phyloP scores from a whole-genome alignment of 2,113 vertebrate species.

The Laterallus jamaicensis region DNA sequence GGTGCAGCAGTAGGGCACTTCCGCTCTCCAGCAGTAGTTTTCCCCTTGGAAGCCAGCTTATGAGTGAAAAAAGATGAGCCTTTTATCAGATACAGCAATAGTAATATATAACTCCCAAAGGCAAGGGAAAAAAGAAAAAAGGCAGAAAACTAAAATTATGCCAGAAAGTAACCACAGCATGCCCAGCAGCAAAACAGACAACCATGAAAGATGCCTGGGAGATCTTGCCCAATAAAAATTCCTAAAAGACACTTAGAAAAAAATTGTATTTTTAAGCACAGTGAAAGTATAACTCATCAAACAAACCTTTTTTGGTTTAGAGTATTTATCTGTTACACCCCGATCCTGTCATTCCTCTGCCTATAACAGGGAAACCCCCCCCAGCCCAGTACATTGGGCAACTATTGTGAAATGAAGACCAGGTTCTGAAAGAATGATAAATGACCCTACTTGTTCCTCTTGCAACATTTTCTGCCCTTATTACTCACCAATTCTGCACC shows the following conservation, averaged over 20 bases:
- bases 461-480: neutral
- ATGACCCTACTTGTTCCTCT: neutral
- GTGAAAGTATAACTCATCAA: neutral
- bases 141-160: neutral
- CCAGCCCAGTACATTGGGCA: neutral
- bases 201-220: neutral
- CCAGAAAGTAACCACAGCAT: neutral
- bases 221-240: neutral
- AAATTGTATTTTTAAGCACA: neutral
- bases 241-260: neutral
- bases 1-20: constrained; percentile 72
- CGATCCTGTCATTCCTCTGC: neutral
- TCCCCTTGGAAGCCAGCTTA: constrained; percentile 91
- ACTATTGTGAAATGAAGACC: neutral
- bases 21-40: constrained; percentile 67
- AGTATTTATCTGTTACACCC: neutral
- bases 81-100: constrained; percentile 27
- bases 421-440: neutral
- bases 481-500: neutral
- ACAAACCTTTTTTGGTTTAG: neutral
- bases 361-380: neutral
- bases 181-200: neutral
- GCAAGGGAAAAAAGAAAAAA: neutral
- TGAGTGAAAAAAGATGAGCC: constrained; percentile 13
- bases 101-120: neutral